Conservation (phyloP, 2,113 vertebrate species). For the Crypturellus undulatus region DNA sequence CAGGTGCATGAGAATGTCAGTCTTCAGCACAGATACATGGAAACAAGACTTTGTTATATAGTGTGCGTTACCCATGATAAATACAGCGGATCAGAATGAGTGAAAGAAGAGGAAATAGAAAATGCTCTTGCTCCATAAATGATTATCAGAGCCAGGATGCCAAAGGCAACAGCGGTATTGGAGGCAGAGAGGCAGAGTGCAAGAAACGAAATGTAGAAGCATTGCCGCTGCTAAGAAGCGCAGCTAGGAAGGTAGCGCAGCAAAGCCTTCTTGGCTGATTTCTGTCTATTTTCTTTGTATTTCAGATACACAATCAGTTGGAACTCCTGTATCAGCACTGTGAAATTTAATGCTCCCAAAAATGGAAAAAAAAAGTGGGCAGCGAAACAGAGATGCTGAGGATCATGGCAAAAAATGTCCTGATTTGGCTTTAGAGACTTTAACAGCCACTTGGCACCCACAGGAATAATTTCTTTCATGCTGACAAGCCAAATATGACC, state of each 20-base stretch:
- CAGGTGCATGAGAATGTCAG: background rate
- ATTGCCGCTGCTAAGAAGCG: background rate
- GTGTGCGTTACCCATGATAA: constrained; percentile 17
- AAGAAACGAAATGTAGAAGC: background rate
- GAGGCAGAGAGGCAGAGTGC: background rate
- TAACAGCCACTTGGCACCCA: background rate
- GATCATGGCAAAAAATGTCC: background rate
- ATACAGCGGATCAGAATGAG: constrained; percentile 1
- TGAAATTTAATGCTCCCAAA: rapidly evolving
- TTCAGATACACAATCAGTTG: background rate
- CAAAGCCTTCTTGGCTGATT: background rate
- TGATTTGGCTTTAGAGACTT: background rate
- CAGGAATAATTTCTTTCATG: background rate
- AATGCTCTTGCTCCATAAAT: constrained; percentile 32
- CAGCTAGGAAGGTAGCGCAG: background rate
- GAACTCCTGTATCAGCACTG: background rate
- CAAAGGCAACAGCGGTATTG: background rate
- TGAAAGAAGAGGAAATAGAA: constrained; percentile 40
- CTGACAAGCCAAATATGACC: background rate
- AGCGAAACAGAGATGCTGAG: background rate
- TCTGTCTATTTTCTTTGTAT: background rate
- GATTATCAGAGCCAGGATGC: constrained; percentile 4
- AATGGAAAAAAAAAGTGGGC: background rate
- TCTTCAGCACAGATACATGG: background rate
- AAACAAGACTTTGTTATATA: background rate